Conservation (phyloP, 2,888 invertebrate genomes). For the Apotomis capreana region DNA sequence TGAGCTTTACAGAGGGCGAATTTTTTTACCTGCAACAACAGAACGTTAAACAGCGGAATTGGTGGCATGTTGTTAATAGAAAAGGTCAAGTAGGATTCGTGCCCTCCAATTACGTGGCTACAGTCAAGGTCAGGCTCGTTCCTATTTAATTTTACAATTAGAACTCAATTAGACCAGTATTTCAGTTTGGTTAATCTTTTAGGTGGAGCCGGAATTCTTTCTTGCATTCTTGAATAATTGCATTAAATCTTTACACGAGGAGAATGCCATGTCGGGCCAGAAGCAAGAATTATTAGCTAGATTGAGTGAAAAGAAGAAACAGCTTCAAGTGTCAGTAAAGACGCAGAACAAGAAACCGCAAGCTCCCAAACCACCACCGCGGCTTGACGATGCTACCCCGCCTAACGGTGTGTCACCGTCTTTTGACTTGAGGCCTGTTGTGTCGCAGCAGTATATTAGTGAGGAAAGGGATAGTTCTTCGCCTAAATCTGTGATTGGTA, state of each 20-base stretch:
- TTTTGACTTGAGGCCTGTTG: constrained; percentile 75
- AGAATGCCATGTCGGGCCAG: constrained; percentile 69
- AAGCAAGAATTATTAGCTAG: constrained; percentile 85
- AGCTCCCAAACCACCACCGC: constrained; percentile 75
- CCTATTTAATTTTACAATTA: constrained; percentile 35
- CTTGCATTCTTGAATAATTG: constrained; percentile 88
- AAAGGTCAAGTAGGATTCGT: constrained; percentile 93
- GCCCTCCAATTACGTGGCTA: constrained; percentile 93
- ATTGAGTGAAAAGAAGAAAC: constrained; percentile 86
- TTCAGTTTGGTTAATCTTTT: constrained; percentile 43
- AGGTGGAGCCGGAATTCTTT: constrained; percentile 89
- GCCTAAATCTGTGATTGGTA: constrained; percentile 33
- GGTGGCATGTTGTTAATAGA: constrained; percentile 94
- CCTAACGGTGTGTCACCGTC: constrained; percentile 78
- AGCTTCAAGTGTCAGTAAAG: constrained; percentile 75
- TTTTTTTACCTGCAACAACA: constrained; percentile 91
- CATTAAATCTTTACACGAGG: constrained; percentile 83
- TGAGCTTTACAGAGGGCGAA: constrained; percentile 91
- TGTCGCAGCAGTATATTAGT: constrained; percentile 75
- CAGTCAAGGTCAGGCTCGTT: constrained; percentile 84
- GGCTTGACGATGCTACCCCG: constrained; percentile 72
- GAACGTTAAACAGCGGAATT: constrained; percentile 90
- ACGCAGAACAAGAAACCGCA: constrained; percentile 68
- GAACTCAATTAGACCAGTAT: constrained; percentile 22
- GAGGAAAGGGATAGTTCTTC: constrained; percentile 66